Evolutionary conservation across 2,797 vertebrate species (phyloP).

Genomic region (Platalea minor): DNA sequence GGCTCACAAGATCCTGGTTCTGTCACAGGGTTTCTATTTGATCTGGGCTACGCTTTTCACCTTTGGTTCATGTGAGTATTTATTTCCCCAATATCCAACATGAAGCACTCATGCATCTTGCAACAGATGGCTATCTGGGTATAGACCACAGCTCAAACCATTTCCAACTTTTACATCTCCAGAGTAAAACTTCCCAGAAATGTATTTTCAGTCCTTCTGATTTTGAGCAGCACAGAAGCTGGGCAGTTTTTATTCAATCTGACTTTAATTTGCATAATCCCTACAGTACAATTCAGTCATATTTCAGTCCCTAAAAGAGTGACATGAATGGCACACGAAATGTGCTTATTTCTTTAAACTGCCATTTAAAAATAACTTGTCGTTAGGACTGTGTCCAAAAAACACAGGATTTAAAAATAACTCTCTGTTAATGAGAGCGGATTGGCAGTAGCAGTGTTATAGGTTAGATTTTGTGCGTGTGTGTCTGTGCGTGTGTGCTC

Average conservation of each 20-base stretch:
- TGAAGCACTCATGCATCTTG: background rate
- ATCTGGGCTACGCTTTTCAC: background rate
- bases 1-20: background rate
- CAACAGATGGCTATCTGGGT: background rate
- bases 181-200: background rate
- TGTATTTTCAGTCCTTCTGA: background rate
- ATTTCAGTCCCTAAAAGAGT: slow-evolving; percentile 9
- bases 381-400: slow-evolving; percentile 40
- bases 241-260: slow-evolving; percentile 2
- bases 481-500: background rate
- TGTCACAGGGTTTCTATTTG: background rate
- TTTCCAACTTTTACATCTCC: background rate
- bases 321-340: background rate
- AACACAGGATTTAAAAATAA: slow-evolving; percentile 11
- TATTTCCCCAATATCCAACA: background rate
- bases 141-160: background rate
- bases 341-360: slow-evolving; percentile 14
- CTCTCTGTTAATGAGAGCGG: background rate
- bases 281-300: background rate
- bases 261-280: slow-evolving; percentile 34
- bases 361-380: slow-evolving; percentile 38
- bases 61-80: background rate
- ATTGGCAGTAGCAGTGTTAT: slow-evolving; percentile 3
- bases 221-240: background rate
- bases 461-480: background rate